Evolutionary conservation across 2,113 vertebrate genomes (phyloP), one percentile per base, ranked within the genome.

Genomic region (Hymenochirus boettgeri): DNA sequence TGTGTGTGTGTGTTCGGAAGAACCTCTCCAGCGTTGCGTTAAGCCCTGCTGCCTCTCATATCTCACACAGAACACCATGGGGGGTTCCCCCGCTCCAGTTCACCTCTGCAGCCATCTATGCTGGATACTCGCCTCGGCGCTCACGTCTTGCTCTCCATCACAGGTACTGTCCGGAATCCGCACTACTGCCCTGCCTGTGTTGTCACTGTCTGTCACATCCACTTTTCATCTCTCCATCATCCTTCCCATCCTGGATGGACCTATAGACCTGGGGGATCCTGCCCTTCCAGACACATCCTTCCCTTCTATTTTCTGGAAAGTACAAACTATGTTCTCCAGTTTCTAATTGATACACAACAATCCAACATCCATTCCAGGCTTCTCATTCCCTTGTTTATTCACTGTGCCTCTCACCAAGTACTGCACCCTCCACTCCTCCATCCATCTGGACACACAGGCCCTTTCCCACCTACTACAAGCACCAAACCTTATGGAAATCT

Each of bases 61-160:
- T 18, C 52, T 42, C 39, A 31, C 11, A 31, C 37, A 37, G n/a
- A 53, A 57, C 62, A 57, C 53, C 39, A 65, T 65, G 62, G 26
- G 62, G 53, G 62, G 62, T 26, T 18, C 26, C 12, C 62, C 37
- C 26, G 62, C 53, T 23, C 10, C 33, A 2, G 33, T 13, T 35
- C 53, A 33, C 19, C 35, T 54, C 3, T 27, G 11, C 62, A 24
- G 19, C 17, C 27, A 21, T 15, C 53, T 65, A 19, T 65, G 53
- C 53, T 65, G 62, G 12, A 25, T 65, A 15, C 39, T 57, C 26
- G 37, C 37, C 26, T 39, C 62, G 26, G 62, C 62, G 13, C 53
- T 65, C 9, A 48, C 39, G 35, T 48, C 10, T 53, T 65, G 52
- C 62, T 65, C 52, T 47, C 19, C 52, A 22, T 47, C 13, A 29